These are phyloP conservation scores for Hirtodrosophila duncani DNA, from an alignment of 2,888 invertebrate genomes.

Conservation along the genomic window DNA sequence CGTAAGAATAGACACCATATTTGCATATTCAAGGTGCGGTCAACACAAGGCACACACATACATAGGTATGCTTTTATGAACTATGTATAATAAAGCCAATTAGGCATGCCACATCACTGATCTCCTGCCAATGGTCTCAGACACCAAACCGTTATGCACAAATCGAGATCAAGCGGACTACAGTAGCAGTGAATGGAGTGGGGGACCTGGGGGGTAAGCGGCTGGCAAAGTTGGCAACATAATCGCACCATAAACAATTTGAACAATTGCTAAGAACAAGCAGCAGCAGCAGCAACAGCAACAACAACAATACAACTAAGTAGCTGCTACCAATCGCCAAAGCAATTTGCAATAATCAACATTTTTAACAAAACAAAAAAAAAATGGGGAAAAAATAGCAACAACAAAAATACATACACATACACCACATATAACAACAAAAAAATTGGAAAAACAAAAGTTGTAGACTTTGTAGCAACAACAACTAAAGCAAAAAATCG, in stretches of 20 bases:
- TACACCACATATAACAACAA: constrained; percentile 15
- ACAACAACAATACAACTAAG: constrained; percentile 58
- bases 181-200: not conserved
- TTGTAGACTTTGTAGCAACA: constrained; percentile 41
- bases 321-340: constrained; percentile 72
- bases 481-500: constrained; percentile 58
- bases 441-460: constrained; percentile 33
- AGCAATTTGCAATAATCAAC: constrained; percentile 74
- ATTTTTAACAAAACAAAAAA: constrained; percentile 50
- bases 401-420: constrained; percentile 21
- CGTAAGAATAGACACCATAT: constrained; percentile 67
- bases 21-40: constrained; percentile 45
- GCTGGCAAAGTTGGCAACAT: constrained; percentile 41
- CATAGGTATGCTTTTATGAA: constrained; percentile 1
- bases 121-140: constrained; percentile 23
- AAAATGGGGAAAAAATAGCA: constrained; percentile 16
- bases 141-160: constrained; percentile 25
- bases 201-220: not conserved
- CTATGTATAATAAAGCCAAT: constrained; percentile 50
- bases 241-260: constrained; percentile 68
- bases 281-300: constrained; percentile 30
- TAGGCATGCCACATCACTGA: constrained; percentile 60
- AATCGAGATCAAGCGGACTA: constrained; percentile 23
- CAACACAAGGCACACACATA: constrained; percentile 10
- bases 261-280: constrained; percentile 67